A percentile compares a stretch with the other conserved stretches of the same genome.
phyloP scores from a whole-genome alignment of 2,797 vertebrate species.

The Podarcis lilfordi region DNA sequence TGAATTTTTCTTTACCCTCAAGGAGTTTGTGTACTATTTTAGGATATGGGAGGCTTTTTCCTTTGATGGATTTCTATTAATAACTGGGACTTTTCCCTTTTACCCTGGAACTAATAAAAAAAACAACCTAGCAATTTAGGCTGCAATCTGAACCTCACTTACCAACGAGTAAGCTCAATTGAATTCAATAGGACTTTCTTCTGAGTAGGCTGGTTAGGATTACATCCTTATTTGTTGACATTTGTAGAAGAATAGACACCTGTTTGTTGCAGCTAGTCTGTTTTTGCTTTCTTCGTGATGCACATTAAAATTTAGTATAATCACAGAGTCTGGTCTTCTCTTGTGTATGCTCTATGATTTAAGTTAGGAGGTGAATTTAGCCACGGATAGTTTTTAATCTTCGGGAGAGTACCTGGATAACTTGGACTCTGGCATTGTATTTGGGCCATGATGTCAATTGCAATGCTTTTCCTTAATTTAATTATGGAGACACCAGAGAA shows the following conservation, averaged over 20 bases:
- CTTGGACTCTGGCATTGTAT: too few relatives aligned
- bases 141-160: too few relatives aligned
- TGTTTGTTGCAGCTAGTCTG: neutral
- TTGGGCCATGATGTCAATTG: neutral
- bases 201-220: too few relatives aligned
- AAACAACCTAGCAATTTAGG: too few relatives aligned
- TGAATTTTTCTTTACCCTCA: neutral
- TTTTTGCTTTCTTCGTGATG: neutral
- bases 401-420: neutral
- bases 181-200: too few relatives aligned
- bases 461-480: too few relatives aligned
- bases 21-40: neutral
- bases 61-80: neutral
- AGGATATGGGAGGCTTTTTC: neutral
- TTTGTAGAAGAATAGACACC: neutral
- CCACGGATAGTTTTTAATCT: too few relatives aligned
- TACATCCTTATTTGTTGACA: neutral
- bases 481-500: neutral
- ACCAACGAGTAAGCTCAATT: too few relatives aligned
- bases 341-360: neutral
- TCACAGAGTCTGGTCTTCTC: neutral
- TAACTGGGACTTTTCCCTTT: neutral
- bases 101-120: neutral
- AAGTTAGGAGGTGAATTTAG: neutral
- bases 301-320: neutral